Base-by-base conservation (phyloP, 2,113 vertebrate genomes). In the Myrmecophaga tridactyla region DNA sequence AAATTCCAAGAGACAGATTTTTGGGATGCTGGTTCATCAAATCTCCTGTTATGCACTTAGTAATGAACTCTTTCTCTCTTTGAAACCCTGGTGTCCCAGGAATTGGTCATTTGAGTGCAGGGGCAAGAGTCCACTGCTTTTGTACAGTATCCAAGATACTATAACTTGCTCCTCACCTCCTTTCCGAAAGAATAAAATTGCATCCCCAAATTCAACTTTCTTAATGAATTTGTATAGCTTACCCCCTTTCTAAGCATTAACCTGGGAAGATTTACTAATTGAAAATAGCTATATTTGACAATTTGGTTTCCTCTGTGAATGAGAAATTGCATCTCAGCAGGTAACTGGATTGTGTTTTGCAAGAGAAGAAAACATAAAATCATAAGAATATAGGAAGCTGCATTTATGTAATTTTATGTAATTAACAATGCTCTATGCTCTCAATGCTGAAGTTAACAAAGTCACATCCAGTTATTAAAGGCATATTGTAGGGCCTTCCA, bases 391-490 rank as follows among this genome's bases (percentile, higher is more conserved):
- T 75, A 58, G 53, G 83, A 97, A 77, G 39, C 56, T 63, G 51
- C 9, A 39, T 88, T 27, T n/a, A 81, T 96, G 46, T 65, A 56
- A 90, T 97, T 96, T 98, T 97, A 78, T 75, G 70, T 85, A 97
- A 97, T 96, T 97, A 97, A 70, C 53, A 94, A 67, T 4, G 0
- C 7, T 83, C 43, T 96, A 41, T 93, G 58, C 36, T 90, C 73
- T 97, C 91, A n/a, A 39, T 95, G 97, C 82, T 89, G 72, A 96
- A 13, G 29, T 95, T 97, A 85, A 97, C 67, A 76, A 92, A 90
- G 83, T 72, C 80, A 92, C 89, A 36, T 39, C 90, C n/a, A 83
- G 18, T 86, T 67, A 83, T 91, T 9, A 81, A 90, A 82, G 23
- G 39, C 17, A 21, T 13, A 10, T 93, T 94, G 51, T n/a, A n/a